Evolutionary conservation across 2,113 vertebrate species (phyloP).

Genomic region (Oryzias woworae): DNA sequence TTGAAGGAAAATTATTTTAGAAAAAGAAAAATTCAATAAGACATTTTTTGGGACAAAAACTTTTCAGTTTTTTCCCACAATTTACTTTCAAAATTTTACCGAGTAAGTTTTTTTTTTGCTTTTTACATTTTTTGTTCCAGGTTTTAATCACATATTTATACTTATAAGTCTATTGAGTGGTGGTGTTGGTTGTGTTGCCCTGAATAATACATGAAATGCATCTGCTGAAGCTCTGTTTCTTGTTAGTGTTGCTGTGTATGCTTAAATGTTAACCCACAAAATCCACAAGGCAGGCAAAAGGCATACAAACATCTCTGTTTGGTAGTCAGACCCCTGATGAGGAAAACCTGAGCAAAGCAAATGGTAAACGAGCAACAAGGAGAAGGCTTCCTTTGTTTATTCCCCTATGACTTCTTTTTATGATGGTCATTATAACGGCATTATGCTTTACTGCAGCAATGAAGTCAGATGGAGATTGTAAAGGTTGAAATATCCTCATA

Average conservation of each 20-base stretch:
- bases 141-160: conserved; percentile 74
- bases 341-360: conserved; percentile 15
- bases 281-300: conserved; percentile 25
- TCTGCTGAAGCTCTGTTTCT: conserved; percentile 58
- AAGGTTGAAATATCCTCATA: no score
- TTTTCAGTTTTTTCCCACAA: background rate
- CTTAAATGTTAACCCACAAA: conserved; percentile 21
- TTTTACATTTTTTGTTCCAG: no score
- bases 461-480: background rate
- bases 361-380: background rate
- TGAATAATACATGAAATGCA: conserved; percentile 79
- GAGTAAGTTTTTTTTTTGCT: conserved; percentile 31
- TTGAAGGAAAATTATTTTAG: background rate
- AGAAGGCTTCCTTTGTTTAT: background rate
- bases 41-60: background rate
- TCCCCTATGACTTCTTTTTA: background rate
- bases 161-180: conserved; percentile 50
- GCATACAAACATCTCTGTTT: conserved; percentile 21
- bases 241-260: conserved; percentile 43
- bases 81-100: conserved; percentile 29
- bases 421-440: background rate
- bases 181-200: conserved; percentile 57
- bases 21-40: conserved; percentile 14
- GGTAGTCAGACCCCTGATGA: conserved; percentile 13
- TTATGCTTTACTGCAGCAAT: background rate